These are phyloP conservation scores for Aplochiton taeniatus DNA, from an alignment of 2,797 vertebrate genomes.

Conservation along the genomic window DNA sequence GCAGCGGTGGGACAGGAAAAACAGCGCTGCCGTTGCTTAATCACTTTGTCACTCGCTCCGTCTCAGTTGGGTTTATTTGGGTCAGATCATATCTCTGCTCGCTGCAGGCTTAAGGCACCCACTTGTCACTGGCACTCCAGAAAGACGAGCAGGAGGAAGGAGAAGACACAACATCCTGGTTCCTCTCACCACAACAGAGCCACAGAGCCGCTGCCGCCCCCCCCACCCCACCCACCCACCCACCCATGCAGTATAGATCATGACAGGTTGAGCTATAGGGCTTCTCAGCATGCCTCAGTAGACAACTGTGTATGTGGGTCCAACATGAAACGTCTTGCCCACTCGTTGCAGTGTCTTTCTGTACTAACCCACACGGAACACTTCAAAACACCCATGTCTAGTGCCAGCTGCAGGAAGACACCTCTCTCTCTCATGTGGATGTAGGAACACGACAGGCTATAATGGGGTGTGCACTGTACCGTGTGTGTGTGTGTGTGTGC, in stretches of 20 bases:
- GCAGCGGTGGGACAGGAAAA: background rate
- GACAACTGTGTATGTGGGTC: background rate
- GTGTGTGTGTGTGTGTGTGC: slow-evolving; percentile 21
- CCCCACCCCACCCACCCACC: no score
- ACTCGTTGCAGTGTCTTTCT: slow-evolving; percentile 12
- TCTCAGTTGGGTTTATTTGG: slow-evolving; percentile 65
- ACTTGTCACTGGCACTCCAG: slow-evolving; percentile 45
- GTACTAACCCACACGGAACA: slow-evolving; percentile 39
- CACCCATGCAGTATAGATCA: no score
- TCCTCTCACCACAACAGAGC: slow-evolving; percentile 12
- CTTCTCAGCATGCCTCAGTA: no score
- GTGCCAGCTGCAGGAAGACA: slow-evolving; percentile 43
- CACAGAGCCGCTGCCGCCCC: no score
- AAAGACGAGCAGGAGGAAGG: slow-evolving; percentile 25
- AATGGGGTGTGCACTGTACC: slow-evolving; percentile 28
- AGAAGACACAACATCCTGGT: slow-evolving; percentile 31
- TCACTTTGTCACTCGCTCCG: slow-evolving; percentile 28
- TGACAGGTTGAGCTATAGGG: no score
- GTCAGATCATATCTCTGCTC: slow-evolving; percentile 71
- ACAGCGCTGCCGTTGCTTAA: slow-evolving; percentile 16
- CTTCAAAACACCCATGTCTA: slow-evolving; percentile 17
- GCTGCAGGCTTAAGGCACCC: slow-evolving; percentile 63
- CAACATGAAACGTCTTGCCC: slow-evolving; percentile 12
- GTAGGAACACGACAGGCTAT: slow-evolving; percentile 14
- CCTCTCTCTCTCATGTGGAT: slow-evolving; percentile 18